Evolutionary conservation across 2,113 vertebrate genomes (phyloP).

Genomic region (Pteronura brasiliensis): DNA sequence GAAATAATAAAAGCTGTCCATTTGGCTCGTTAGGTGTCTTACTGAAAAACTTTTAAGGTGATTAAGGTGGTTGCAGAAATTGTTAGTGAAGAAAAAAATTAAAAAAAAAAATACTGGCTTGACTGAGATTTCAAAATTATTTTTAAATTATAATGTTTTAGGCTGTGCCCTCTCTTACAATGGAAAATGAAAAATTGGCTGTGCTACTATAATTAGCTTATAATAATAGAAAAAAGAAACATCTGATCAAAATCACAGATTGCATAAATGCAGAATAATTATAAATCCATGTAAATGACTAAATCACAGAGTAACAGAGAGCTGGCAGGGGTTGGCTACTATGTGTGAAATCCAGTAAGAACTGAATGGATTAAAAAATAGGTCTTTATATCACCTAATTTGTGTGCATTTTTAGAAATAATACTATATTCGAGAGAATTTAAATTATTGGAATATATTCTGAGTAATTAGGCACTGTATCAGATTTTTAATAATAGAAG

Average conservation of each 20-base stretch:
- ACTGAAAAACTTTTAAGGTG: background rate
- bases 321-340: background rate
- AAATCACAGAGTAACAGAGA: background rate
- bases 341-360: background rate
- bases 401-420: slow-evolving; percentile 7
- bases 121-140: background rate
- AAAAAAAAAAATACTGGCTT: background rate
- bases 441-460: background rate
- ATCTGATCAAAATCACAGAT: background rate
- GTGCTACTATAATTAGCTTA: slow-evolving; percentile 10
- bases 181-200: background rate
- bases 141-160: background rate
- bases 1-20: background rate
- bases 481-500: background rate
- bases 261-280: slow-evolving; percentile 25
- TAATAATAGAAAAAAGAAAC: background rate
- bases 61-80: background rate
- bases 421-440: background rate
- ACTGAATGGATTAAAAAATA: background rate
- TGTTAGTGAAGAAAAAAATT: background rate
- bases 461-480: slow-evolving; percentile 1
- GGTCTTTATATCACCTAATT: background rate
- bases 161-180: background rate
- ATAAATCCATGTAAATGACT: background rate
- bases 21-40: background rate